phyloP scores from a whole-genome alignment of 1,140 invertebrate species.

The Hermatobates lingyangjiaoensis region DNA sequence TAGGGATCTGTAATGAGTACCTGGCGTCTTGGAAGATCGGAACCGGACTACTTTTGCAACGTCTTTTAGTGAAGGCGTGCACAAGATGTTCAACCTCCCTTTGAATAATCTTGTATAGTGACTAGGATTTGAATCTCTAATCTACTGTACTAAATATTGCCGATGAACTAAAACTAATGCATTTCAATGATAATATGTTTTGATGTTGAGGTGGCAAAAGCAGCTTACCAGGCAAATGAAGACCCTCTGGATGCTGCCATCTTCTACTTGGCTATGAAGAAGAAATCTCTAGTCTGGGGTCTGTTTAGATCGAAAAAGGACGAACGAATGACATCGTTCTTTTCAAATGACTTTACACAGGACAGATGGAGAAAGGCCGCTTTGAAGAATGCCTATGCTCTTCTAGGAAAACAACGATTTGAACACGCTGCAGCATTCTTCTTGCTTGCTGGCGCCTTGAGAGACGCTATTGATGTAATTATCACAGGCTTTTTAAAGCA shows the following conservation, averaged over 20 bases:
- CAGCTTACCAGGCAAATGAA: slow-evolving; percentile 70
- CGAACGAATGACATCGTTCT: slow-evolving; percentile 86
- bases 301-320: slow-evolving; percentile 77
- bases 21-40: too few species aligned
- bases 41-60: too few species aligned
- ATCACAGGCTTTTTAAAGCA: too few species aligned
- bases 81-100: too few species aligned
- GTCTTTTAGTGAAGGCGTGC: too few species aligned
- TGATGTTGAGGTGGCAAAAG: slow-evolving; percentile 50
- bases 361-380: slow-evolving; percentile 92
- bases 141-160: too few species aligned
- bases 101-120: too few species aligned
- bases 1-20: too few species aligned
- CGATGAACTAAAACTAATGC: too few species aligned
- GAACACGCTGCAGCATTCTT: slow-evolving; percentile 90
- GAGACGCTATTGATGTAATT: slow-evolving; percentile 87
- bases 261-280: slow-evolving; percentile 96
- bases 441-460: slow-evolving; percentile 74
- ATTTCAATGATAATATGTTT: too few species aligned
- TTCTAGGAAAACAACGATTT: slow-evolving; percentile 89
- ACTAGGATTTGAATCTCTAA: too few species aligned
- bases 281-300: slow-evolving; percentile 91
- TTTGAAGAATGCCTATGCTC: slow-evolving; percentile 89
- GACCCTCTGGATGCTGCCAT: slow-evolving; percentile 94
- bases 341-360: slow-evolving; percentile 82